Evolutionary conservation across 2,888 invertebrate species (phyloP), one percentile per base, ranked within the genome.

Genomic region (Troides helena): DNA sequence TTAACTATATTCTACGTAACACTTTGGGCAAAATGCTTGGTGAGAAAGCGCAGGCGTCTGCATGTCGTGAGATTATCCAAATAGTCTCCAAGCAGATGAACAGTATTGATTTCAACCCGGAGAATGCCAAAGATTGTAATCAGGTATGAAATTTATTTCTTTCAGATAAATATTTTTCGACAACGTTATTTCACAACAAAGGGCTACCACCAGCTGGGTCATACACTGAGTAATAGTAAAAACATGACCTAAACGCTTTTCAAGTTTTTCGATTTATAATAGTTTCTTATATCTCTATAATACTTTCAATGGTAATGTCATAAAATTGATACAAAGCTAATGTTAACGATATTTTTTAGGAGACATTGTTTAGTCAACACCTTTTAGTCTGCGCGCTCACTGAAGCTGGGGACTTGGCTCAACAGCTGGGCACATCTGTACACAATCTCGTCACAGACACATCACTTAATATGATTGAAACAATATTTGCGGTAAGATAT

Each of bases 11-110:
- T 75, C 92, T 99, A 68, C 95, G 98, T 64, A 96, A 97, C 72
- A 96, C 98, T 1, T 94, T 99, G 56, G 99, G 99, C 0, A 97
- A 97, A 85, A 96, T 99, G 95, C 93, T 99, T 30, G 98, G 99
- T 0, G 99, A 99, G 90, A 99, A 99, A 79, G 98, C 99, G 12
- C 99, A 99, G 88, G 96, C 98, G 46, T 96, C 97, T 0, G 99
- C 99, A 0, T 97, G 98, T 82, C 98, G 98, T 82, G 98, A 99
- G 88, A 96, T 99, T 67, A 96, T 98, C 74, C 96, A 96, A 75
- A 96, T 99, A 68, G 96, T 99, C 68, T 95, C 97, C 59, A 98
- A 98, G 81, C 98, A 99, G 90, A 98, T 99, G 97, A 98, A 97
- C 89, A 96, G 97, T 7, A 98, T 98, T 74, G 98, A 98, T 86